Evolutionary conservation across 1,140 invertebrate species (phyloP).

Genomic region (Lordiphosa stackelbergi): DNA sequence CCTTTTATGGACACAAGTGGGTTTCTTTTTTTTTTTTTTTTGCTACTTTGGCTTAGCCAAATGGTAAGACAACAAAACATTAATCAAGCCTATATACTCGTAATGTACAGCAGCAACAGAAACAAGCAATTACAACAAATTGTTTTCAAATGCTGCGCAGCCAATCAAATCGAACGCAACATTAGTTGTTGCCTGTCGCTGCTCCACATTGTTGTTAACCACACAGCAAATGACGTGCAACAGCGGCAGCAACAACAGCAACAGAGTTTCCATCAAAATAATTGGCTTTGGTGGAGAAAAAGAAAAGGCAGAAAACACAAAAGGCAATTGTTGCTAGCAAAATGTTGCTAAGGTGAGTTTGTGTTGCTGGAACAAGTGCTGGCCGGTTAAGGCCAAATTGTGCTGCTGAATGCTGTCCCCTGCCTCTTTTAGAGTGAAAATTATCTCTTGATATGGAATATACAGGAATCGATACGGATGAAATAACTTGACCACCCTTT

Average conservation of each 20-base stretch:
- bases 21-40: too few relatives aligned
- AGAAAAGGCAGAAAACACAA: constrained; percentile 25
- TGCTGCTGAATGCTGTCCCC: constrained; percentile 6
- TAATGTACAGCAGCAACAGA: constrained; percentile 20
- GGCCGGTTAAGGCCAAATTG: constrained; percentile 22
- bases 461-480: constrained; percentile 36
- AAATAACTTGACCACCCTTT: constrained; percentile 25
- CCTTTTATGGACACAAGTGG: constrained; percentile 1
- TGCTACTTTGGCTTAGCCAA: constrained; percentile 1
- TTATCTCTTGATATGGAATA: constrained; percentile 42
- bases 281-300: constrained; percentile 29
- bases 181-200: constrained; percentile 44
- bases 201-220: constrained; percentile 65
- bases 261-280: constrained; percentile 46
- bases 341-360: constrained; percentile 26
- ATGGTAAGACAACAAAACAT: constrained; percentile 35
- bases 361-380: constrained; percentile 33
- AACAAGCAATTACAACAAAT: constrained; percentile 60
- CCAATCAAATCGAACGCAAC: constrained; percentile 70
- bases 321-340: constrained; percentile 50
- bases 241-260: constrained; percentile 35
- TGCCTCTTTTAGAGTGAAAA: constrained; percentile 47
- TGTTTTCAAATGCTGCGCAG: constrained; percentile 62
- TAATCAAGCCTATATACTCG: constrained; percentile 29
- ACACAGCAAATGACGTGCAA: constrained; percentile 65